Conservation (phyloP, 1,140 invertebrate species). For the Eumaeus atala region DNA sequence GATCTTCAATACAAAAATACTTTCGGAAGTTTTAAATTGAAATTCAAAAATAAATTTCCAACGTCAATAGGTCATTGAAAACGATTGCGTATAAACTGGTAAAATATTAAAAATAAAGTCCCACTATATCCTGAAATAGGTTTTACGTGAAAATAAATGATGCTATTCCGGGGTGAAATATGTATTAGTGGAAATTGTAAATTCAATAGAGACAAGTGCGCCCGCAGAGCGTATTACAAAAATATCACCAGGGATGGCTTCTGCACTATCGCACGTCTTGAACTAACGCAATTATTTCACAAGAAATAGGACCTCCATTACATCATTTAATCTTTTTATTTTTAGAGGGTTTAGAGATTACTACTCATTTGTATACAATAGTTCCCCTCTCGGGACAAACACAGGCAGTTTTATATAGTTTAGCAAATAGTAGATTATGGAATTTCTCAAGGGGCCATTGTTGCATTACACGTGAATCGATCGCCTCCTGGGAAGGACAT, state of each 20-base stretch:
- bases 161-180: conserved; percentile 4
- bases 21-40: not conserved
- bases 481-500: too few species aligned
- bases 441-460: too few species aligned
- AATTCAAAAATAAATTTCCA: not conserved
- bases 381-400: too few species aligned
- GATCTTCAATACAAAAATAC: not conserved
- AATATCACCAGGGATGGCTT: conserved; percentile 1
- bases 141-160: conserved; percentile 4
- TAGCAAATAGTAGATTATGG: too few species aligned
- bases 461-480: too few species aligned
- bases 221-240: not conserved
- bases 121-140: not conserved
- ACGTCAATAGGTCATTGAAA: not conserved
- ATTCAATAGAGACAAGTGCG: conserved; percentile 4
- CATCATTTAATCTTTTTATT: too few species aligned
- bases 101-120: not conserved
- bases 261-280: conserved; percentile 7
- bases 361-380: too few species aligned
- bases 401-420: too few species aligned
- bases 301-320: not conserved
- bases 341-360: too few species aligned
- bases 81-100: not conserved
- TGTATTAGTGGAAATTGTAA: conserved; percentile 7
- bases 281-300: conserved; percentile 7